These are phyloP conservation scores for Ganaspis sp. DNA, from an alignment of 1,140 invertebrate genomes.

Conservation along the genomic window DNA sequence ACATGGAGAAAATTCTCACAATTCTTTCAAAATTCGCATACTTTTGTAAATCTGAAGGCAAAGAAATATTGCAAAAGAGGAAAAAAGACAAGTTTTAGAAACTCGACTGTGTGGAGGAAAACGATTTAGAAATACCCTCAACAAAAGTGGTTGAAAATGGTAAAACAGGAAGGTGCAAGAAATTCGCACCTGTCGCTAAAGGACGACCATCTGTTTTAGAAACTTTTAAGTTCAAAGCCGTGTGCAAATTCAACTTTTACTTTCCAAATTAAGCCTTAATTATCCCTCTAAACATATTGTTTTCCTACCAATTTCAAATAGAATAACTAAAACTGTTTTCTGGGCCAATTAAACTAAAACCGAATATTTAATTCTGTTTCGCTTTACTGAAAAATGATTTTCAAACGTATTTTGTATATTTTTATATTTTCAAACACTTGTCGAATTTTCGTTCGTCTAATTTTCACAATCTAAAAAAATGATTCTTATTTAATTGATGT, in stretches of 20 bases:
- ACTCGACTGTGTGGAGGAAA: background rate
- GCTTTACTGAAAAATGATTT: too few relatives aligned
- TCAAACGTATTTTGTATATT: too few relatives aligned
- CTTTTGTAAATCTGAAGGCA: background rate
- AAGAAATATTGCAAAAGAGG: background rate
- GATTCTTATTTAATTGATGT: too few relatives aligned
- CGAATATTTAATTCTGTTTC: too few relatives aligned
- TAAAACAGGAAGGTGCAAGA: slow-evolving; percentile 8
- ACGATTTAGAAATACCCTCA: background rate
- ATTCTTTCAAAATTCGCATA: slow-evolving; percentile 7
- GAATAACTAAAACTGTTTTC: too few relatives aligned
- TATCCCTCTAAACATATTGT: background rate
- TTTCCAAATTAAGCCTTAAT: background rate
- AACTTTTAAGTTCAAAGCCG: slow-evolving; percentile 23
- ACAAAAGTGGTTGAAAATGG: background rate
- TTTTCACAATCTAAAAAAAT: too few relatives aligned
- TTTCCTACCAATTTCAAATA: background rate
- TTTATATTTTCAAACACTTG: too few relatives aligned
- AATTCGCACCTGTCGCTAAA: slow-evolving; percentile 23
- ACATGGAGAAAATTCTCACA: background rate
- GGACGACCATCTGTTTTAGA: slow-evolving; percentile 28
- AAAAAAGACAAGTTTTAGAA: background rate
- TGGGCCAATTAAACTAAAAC: too few relatives aligned
- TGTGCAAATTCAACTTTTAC: background rate
- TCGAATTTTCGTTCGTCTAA: too few relatives aligned